These are phyloP conservation scores for Oenanthe melanoleuca DNA, from an alignment of 2,113 vertebrate species.

Conservation along the genomic window DNA sequence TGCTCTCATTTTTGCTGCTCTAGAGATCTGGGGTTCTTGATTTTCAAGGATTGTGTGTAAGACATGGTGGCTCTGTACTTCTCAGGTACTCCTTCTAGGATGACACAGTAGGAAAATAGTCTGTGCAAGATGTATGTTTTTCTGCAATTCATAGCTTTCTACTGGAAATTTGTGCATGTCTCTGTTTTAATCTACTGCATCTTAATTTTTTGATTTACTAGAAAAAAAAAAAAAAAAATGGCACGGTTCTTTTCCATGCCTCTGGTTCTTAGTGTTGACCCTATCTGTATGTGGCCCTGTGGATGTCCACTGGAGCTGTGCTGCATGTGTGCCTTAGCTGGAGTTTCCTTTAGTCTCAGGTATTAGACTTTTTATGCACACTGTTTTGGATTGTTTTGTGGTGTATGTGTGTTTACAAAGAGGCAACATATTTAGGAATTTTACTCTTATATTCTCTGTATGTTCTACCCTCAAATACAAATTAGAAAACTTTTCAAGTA, in stretches of 20 bases:
- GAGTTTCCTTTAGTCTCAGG: background rate
- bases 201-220: background rate
- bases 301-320: background rate
- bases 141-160: background rate
- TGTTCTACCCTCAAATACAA: background rate
- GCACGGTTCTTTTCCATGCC: accelerated
- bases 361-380: background rate
- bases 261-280: background rate
- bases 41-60: background rate
- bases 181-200: background rate
- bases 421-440: background rate
- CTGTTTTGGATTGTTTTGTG: background rate
- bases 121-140: background rate
- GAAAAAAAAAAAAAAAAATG: background rate
- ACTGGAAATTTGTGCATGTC: background rate
- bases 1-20: background rate
- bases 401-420: background rate
- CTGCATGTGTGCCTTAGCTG: accelerated
- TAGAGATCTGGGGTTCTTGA: background rate
- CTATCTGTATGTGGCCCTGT: background rate
- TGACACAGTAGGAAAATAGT: background rate
- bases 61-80: background rate
- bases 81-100: background rate
- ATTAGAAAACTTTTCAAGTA: background rate
- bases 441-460: background rate